Percentiles rank a stretch among this genome's conserved stretches.
Conservation (phyloP, 2,888 invertebrate genomes). For the Heliconius ismenius region DNA sequence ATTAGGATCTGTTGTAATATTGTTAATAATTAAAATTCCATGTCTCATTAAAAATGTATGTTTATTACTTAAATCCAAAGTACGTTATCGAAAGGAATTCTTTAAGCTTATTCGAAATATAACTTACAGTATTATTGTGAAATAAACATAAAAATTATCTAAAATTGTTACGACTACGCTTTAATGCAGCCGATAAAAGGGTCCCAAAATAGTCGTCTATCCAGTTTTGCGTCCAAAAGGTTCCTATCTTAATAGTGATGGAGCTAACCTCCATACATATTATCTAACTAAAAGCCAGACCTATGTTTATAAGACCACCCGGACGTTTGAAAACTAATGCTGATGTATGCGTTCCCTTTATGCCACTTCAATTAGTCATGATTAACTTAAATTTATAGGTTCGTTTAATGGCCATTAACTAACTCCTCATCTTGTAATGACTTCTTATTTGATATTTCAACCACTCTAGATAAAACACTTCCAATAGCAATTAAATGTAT, state of each 20-base stretch:
- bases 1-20: background rate
- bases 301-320: conserved; percentile 71
- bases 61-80: background rate
- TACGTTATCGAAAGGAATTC: background rate
- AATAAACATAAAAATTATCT: conserved; percentile 30
- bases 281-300: conserved; percentile 63
- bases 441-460: conserved; percentile 70
- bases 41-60: background rate
- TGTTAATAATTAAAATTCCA: background rate
- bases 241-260: conserved; percentile 75
- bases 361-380: conserved; percentile 76
- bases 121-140: conserved; percentile 7
- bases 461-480: conserved; percentile 72
- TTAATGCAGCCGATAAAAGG: conserved; percentile 57
- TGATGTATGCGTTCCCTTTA: conserved; percentile 47
- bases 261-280: conserved; percentile 62
- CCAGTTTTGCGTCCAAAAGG: conserved; percentile 56
- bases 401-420: conserved; percentile 75
- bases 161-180: conserved; percentile 52
- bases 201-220: conserved; percentile 57
- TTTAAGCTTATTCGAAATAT: background rate
- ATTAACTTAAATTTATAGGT: conserved; percentile 79
- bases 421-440: conserved; percentile 69
- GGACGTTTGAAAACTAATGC: conserved; percentile 50
- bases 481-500: conserved; percentile 64